phyloP scores from a whole-genome alignment of 1,140 invertebrate genomes.

The Probaryconus sp. region DNA sequence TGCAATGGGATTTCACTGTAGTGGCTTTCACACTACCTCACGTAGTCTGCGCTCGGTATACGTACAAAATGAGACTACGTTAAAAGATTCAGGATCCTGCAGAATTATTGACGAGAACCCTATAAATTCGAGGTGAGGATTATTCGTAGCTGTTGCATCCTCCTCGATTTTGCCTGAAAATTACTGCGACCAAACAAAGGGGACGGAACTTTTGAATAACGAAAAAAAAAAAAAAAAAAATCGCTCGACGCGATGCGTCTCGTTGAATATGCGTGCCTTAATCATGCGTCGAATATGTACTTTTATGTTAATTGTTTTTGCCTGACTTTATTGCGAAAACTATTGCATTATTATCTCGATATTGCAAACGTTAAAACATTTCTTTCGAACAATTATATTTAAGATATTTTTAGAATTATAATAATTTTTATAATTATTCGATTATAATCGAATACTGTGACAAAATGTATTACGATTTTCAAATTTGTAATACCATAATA shows the following conservation, averaged over 20 bases:
- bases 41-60: constrained; percentile 45
- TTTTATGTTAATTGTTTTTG: no score
- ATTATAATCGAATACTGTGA: no score
- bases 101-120: constrained; percentile 60
- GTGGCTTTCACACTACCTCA: constrained; percentile 63
- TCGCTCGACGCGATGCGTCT: neutral
- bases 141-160: constrained; percentile 48
- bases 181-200: constrained; percentile 27
- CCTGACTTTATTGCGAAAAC: no score
- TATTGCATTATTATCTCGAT: no score
- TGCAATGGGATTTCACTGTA: constrained; percentile 71
- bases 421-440: no score
- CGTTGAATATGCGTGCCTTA: constrained; percentile 11
- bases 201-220: neutral
- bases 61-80: constrained; percentile 60
- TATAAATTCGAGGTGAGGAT: constrained; percentile 46
- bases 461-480: no score
- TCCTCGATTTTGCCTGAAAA: constrained; percentile 25
- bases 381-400: no score
- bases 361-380: no score
- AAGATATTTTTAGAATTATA: no score
- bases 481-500: no score
- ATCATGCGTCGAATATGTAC: no score
- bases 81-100: constrained; percentile 59
- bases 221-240: neutral